Conservation (phyloP, 2,797 vertebrate genomes). For the Furcifer pardalis region DNA sequence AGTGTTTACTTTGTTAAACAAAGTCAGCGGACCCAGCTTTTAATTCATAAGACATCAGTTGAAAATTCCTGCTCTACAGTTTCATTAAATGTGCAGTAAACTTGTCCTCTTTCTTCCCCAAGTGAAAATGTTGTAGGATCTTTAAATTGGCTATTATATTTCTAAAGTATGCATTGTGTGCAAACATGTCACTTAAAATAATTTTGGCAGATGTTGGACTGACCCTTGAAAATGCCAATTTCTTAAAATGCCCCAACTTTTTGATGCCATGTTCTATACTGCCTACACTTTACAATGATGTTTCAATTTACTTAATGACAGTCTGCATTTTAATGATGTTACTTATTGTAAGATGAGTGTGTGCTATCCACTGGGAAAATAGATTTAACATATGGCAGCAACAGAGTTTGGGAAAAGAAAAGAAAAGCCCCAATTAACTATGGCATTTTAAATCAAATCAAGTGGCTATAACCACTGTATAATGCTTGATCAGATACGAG, state of each 20-base stretch:
- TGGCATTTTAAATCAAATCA: constrained; percentile 76
- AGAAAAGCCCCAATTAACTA: constrained; percentile 64
- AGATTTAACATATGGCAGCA: constrained; percentile 71
- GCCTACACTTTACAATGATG: not conserved
- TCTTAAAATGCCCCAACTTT: not conserved
- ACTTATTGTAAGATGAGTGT: constrained; percentile 61
- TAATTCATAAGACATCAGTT: too few species aligned
- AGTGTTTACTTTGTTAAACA: too few species aligned
- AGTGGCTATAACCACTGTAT: constrained; percentile 67
- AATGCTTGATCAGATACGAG: constrained; percentile 71
- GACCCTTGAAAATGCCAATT: too few species aligned
- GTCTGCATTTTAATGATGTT: constrained; percentile 51
- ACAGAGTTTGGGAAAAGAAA: constrained; percentile 67
- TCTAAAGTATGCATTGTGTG: not conserved
- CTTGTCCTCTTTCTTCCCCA: too few species aligned
- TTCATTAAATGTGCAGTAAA: too few species aligned
- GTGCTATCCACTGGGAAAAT: constrained; percentile 62
- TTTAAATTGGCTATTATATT: not conserved
- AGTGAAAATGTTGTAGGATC: not conserved
- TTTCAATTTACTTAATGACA: not conserved
- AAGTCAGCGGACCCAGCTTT: too few species aligned
- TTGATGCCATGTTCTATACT: too few species aligned
- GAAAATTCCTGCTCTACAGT: too few species aligned
- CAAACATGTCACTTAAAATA: not conserved
- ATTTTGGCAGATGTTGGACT: too few species aligned